phyloP scores from a whole-genome alignment of 2,888 invertebrate genomes.

The Azorinus chamasolen region DNA sequence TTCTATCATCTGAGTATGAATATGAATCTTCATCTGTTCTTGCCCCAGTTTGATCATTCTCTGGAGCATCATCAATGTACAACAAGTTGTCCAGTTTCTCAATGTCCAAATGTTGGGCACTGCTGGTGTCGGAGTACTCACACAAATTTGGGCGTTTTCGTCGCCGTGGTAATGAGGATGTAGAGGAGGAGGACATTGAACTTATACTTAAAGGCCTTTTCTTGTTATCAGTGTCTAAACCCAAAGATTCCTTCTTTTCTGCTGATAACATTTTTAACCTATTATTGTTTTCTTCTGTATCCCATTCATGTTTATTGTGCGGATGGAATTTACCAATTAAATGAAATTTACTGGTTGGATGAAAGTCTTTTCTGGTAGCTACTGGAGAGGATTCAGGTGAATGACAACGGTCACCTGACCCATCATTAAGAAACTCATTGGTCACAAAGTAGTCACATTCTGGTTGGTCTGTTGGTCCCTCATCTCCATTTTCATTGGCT shows the following conservation, averaged over 20 bases:
- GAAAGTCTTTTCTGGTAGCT: conserved; percentile 24
- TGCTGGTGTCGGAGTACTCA: conserved; percentile 54
- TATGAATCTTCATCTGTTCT: conserved; percentile 64
- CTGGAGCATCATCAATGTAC: conserved; percentile 70
- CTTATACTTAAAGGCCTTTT: conserved; percentile 86
- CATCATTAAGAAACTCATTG: conserved; percentile 55
- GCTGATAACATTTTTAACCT: conserved; percentile 46
- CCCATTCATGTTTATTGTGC: conserved; percentile 35
- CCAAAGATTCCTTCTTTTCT: conserved; percentile 34
- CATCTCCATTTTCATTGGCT: conserved; percentile 55
- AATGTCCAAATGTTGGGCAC: conserved; percentile 56
- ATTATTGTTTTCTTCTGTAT: conserved; percentile 31
- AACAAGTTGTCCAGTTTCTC: conserved; percentile 69
- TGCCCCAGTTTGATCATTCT: conserved; percentile 33
- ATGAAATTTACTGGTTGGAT: conserved; percentile 12
- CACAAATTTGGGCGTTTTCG: conserved; percentile 78
- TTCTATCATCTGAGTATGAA: conserved; percentile 57
- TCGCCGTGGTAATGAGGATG: conserved; percentile 81
- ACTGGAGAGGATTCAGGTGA: conserved; percentile 47
- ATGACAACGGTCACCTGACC: conserved; percentile 50
- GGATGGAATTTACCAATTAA: conserved; percentile 26
- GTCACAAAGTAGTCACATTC: conserved; percentile 48
- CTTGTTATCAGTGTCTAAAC: conserved; percentile 81
- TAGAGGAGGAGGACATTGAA: conserved; percentile 85
- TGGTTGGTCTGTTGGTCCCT: conserved; percentile 55